Evolutionary conservation across 1,140 invertebrate genomes (phyloP).

Genomic region (Microplitis demolitor): DNA sequence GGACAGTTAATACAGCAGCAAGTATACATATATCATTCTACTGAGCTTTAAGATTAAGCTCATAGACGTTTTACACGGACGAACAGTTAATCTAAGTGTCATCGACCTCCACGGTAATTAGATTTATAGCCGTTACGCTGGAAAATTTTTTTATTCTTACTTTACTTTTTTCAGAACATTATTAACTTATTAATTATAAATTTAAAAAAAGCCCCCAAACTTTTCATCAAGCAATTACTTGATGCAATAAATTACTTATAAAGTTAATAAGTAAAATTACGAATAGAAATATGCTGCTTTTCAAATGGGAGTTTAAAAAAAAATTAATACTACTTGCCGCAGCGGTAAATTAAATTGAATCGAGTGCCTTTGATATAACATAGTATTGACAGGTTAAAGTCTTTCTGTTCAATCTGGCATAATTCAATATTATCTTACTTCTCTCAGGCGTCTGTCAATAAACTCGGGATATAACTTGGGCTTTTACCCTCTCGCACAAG

Average conservation of each 20-base stretch:
- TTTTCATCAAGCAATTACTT: too few species aligned
- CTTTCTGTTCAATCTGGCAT: neutral
- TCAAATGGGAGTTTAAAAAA: too few species aligned
- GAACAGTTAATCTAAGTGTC: conserved; percentile 18
- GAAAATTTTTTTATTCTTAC: conserved; percentile 17
- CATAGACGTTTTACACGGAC: conserved; percentile 17
- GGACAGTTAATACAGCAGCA: conserved; percentile 22
- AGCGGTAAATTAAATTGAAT: too few species aligned
- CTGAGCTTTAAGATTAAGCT: conserved; percentile 22
- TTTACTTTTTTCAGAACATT: too few species aligned
- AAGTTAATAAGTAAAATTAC: too few species aligned
- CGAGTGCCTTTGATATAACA: too few species aligned
- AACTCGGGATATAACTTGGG: neutral
- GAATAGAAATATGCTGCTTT: too few species aligned
- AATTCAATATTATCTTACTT: conserved; percentile 7
- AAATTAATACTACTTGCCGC: too few species aligned
- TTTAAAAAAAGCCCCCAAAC: too few species aligned
- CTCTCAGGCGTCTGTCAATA: conserved; percentile 13
- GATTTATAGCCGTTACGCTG: conserved; percentile 22
- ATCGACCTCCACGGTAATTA: conserved; percentile 21
- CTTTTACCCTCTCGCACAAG: neutral
- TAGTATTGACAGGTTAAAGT: neutral
- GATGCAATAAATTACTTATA: too few species aligned
- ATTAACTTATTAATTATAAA: too few species aligned
- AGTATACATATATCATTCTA: conserved; percentile 19